These are phyloP conservation scores for Cephalopachus bancanus DNA, from an alignment of 2,797 vertebrate species.

Conservation along the genomic window DNA sequence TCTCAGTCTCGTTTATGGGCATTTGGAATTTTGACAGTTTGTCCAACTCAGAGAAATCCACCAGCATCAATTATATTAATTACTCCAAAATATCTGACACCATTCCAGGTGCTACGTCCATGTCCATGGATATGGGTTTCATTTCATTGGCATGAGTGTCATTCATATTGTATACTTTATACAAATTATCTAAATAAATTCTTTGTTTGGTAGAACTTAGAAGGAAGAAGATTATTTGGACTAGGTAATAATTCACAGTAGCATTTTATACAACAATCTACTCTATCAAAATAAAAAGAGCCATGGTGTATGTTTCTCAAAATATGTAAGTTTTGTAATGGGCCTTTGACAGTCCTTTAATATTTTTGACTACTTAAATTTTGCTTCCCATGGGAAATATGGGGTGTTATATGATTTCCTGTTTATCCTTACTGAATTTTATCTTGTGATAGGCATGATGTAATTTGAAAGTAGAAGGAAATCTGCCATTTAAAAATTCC, in stretches of 20 bases:
- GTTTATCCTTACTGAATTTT: conserved; percentile 36
- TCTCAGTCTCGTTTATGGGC: neutral
- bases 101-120: neutral
- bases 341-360: neutral
- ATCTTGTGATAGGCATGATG: neutral
- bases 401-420: neutral
- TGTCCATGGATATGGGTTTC: neutral
- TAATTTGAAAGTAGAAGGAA: conserved; percentile 17
- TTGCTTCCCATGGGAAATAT: conserved; percentile 4
- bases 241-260: neutral
- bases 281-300: neutral
- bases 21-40: conserved; percentile 22
- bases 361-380: conserved; percentile 21
- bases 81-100: neutral
- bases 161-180: neutral
- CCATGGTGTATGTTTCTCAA: neutral
- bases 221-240: neutral
- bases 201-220: neutral
- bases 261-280: neutral
- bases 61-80: neutral
- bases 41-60: neutral
- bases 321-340: conserved; percentile 46
- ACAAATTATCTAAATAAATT: neutral
- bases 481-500: neutral
- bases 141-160: neutral